Base-by-base conservation (phyloP, 2,888 invertebrate genomes). In the Phaedon cochleariae region DNA sequence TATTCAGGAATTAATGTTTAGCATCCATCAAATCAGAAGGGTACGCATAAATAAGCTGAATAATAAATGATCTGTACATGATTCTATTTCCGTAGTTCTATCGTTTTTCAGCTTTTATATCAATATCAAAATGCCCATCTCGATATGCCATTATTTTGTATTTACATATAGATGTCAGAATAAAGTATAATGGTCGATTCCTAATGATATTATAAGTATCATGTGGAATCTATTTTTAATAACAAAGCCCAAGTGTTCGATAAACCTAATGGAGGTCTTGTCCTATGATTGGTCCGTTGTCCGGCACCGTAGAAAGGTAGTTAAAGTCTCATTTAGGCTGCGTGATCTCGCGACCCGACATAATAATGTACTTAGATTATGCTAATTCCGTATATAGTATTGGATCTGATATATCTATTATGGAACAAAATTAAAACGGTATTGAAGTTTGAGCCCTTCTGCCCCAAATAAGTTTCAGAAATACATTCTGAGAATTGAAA, bases 331-430 rank as follows among this genome's bases (percentile, higher is more conserved):
- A 72, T 77, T 77, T 77, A 65, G 71, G 54, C 70, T 73, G 74
- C 73, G 72, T 74, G 74, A 65, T 70, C 69, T 74, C 74, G 75
- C 75, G 74, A 62, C 67, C 60, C 75, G 72, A 75, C 75, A 76
- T 80, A 81, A 80, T 81, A 81, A 80, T 80, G 79, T 75, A 73
- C 69, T 74, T 76, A 80, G 80, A 82, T 82, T 82, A 83, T 83
- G 82, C 78, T 82, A 83, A 83, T 83, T 78, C 78, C 67, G 75
- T 76, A 77, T 80, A 80, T n/a, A n/a, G n/a, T n/a, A n/a, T n/a
- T n/a, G n/a, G n/a, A n/a, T n/a, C n/a, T n/a, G n/a, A n/a, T n/a
- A n/a, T n/a, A n/a, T n/a, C n/a, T n/a, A n/a, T n/a, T n/a, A n/a
- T n/a, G n/a, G n/a, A n/a, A n/a, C n/a, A n/a, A n/a, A n/a, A n/a